Percentiles rank a stretch among this genome's conserved stretches.
These are phyloP conservation scores for Platalea minor DNA, from an alignment of 2,797 vertebrate species.

Conservation along the genomic window DNA sequence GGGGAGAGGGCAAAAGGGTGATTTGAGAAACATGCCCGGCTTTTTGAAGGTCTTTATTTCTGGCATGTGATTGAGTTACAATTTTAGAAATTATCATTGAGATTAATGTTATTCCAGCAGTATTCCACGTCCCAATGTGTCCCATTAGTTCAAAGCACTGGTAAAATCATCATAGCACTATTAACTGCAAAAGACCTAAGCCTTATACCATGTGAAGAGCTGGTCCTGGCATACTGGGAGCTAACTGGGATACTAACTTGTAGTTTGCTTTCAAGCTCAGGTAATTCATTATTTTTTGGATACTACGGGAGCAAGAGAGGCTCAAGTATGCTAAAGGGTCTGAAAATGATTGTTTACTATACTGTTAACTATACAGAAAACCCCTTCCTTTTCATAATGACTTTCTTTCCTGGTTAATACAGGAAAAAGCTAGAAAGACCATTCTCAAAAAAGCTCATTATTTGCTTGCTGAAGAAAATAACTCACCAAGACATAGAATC, in stretches of 20 bases:
- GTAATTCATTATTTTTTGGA: neutral
- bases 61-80: slow-evolving; percentile 31
- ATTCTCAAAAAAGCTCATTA: neutral
- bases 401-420: neutral
- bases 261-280: slow-evolving; percentile 5
- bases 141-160: neutral
- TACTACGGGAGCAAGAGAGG: neutral
- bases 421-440: neutral
- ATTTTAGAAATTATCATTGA: slow-evolving; percentile 33
- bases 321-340: neutral
- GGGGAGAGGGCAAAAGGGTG: slow-evolving; percentile 26
- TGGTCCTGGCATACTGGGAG: neutral
- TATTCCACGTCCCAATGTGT: fast-evolving
- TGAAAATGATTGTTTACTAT: neutral
- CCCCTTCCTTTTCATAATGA: neutral
- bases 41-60: slow-evolving; percentile 54
- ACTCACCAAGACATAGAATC: neutral
- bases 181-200: neutral
- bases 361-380: neutral
- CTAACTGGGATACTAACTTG: neutral
- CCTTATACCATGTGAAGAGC: neutral
- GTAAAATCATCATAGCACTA: neutral
- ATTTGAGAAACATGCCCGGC: slow-evolving; percentile 33
- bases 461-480: neutral
- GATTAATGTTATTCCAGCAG: slow-evolving; percentile 41